Conservation (phyloP, 2,888 invertebrate genomes). For the Amaurobius ferox region DNA sequence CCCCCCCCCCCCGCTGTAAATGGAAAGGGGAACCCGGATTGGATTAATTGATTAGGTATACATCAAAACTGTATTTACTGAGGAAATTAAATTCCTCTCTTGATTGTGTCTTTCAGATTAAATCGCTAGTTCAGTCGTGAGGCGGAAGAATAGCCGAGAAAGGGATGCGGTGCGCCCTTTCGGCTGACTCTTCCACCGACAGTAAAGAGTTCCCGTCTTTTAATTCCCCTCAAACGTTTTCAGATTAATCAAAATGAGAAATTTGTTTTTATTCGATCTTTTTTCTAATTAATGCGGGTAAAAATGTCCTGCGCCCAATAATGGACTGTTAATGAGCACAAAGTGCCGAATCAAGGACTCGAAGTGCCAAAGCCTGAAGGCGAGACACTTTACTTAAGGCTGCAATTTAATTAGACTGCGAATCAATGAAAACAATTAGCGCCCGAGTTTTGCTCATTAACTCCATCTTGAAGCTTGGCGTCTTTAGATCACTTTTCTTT, state of each 20-base stretch:
- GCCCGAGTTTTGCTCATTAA: constrained; percentile 63
- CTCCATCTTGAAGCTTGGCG: constrained; percentile 21
- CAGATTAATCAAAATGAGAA: constrained; percentile 67
- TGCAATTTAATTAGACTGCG: constrained; percentile 57
- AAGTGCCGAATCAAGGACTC: constrained; percentile 52
- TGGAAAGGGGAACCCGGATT: constrained; percentile 36
- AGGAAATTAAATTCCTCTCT: constrained; percentile 69
- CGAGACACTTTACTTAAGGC: constrained; percentile 52
- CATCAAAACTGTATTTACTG: constrained; percentile 72
- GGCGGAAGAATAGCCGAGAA: constrained; percentile 27
- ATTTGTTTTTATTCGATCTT: constrained; percentile 16
- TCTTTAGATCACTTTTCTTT: neutral
- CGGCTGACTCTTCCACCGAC: constrained; percentile 23
- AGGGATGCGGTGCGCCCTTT: constrained; percentile 18
- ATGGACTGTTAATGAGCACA: constrained; percentile 64
- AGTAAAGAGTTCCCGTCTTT: constrained; percentile 33
- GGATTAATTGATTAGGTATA: constrained; percentile 72
- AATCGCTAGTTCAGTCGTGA: constrained; percentile 37
- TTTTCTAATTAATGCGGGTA: constrained; percentile 60
- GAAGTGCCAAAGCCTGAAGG: constrained; percentile 67
- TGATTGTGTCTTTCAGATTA: constrained; percentile 69
- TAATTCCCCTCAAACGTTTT: constrained; percentile 59
- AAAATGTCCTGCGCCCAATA: constrained; percentile 58
- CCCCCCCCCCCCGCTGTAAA: constrained; percentile 7
- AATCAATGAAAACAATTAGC: constrained; percentile 70